Evolutionary conservation across 2,797 vertebrate species (phyloP).

Genomic region (Garrulus glandarius): DNA sequence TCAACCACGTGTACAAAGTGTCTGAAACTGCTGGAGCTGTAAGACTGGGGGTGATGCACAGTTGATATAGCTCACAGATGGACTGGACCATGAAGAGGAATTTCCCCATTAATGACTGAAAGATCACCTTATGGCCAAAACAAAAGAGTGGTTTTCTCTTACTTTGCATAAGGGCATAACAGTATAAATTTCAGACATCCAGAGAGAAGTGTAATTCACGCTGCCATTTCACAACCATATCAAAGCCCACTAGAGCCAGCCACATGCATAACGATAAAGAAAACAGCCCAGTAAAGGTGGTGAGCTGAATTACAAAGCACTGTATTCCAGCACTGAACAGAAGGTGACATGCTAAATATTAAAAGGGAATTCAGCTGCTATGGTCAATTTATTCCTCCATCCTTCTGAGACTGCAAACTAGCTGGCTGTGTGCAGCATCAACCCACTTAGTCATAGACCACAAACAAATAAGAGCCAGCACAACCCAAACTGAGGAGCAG

Average conservation of each 20-base stretch:
- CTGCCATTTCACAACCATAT: background rate
- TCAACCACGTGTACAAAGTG: background rate
- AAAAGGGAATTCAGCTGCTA: background rate
- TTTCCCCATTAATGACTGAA: background rate
- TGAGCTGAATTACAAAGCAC: background rate
- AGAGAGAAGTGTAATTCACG: background rate
- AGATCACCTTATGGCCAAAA: background rate
- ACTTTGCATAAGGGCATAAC: background rate
- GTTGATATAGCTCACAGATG: background rate
- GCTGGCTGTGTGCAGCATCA: background rate
- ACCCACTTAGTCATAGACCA: background rate
- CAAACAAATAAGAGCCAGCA: background rate
- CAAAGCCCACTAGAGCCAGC: background rate
- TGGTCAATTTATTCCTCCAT: background rate
- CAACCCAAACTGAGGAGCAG: background rate
- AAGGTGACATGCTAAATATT: background rate
- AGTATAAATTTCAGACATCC: background rate
- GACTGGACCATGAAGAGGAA: background rate
- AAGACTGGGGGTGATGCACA: background rate
- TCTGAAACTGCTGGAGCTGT: background rate
- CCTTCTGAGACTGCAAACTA: background rate
- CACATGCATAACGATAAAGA: background rate
- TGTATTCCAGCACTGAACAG: background rate
- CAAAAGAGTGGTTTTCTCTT: background rate
- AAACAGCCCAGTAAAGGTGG: background rate